Evolutionary conservation across 2,888 invertebrate genomes (phyloP).

Genomic region (Drosophila helvetica): DNA sequence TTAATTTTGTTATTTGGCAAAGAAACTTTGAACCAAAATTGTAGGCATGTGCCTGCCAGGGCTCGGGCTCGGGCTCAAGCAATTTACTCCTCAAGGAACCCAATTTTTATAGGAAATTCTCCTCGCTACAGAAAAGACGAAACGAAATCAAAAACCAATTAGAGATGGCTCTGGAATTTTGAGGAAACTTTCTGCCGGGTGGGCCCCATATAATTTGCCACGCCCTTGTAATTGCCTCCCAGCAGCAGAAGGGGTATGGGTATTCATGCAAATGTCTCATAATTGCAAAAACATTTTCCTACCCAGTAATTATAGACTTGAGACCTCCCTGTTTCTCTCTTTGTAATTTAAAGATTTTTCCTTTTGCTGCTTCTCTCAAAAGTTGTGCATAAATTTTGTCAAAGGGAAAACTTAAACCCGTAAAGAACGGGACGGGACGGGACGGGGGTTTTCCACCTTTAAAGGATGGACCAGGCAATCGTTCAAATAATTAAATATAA

Average conservation of each 20-base stretch:
- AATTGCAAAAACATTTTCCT: constrained; percentile 60
- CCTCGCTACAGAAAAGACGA: not conserved
- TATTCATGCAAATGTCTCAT: constrained; percentile 51
- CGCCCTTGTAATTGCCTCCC: constrained; percentile 31
- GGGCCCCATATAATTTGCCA: constrained; percentile 49
- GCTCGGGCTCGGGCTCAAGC: constrained; percentile 5
- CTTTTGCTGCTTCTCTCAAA: constrained; percentile 17
- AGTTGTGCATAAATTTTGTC: constrained; percentile 18
- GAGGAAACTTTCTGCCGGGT: constrained; percentile 55
- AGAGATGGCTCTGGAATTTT: constrained; percentile 45
- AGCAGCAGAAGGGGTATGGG: not conserved
- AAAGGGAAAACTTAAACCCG: constrained; percentile 1
- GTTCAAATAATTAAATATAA: constrained; percentile 65
- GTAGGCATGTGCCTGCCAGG: constrained; percentile 31
- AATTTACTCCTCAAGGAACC: constrained; percentile 20
- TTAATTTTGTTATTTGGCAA: constrained; percentile 68
- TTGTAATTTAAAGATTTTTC: constrained; percentile 31
- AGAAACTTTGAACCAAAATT: constrained; percentile 55
- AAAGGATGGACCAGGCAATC: not conserved
- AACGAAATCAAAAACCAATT: constrained; percentile 74
- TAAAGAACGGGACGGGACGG: too few species aligned
- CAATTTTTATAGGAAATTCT: constrained; percentile 11
- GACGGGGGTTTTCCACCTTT: too few species aligned
- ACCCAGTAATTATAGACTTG: constrained; percentile 58
- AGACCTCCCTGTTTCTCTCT: constrained; percentile 6